Conservation (phyloP, 2,113 vertebrate species). For the Mystacornis crossleyi region DNA sequence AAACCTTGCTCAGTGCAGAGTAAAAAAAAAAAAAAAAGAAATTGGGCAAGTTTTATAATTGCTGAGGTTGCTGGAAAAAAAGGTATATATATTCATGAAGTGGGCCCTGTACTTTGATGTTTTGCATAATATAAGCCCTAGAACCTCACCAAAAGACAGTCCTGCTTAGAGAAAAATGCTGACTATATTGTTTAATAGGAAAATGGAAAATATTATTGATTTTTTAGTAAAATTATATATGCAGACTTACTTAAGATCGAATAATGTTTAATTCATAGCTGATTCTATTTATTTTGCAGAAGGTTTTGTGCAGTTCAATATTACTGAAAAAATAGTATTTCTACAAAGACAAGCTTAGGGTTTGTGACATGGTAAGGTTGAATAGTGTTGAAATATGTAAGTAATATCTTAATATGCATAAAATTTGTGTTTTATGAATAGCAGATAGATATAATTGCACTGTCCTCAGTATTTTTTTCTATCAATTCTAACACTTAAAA, state of each 20-base stretch:
- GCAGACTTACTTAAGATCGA: neutral
- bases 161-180: conserved; percentile 14
- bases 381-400: neutral
- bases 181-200: conserved; percentile 11
- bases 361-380: neutral
- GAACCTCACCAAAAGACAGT: neutral
- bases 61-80: conserved; percentile 5
- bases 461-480: neutral
- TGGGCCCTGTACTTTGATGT: neutral
- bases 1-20: neutral
- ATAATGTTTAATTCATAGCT: conserved; percentile 32
- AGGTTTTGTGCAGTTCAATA: neutral
- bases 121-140: neutral
- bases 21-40: neutral
- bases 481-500: neutral
- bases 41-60: neutral
- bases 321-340: neutral
- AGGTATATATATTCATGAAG: neutral
- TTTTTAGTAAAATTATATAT: conserved; percentile 38
- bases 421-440: neutral
- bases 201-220: conserved; percentile 24
- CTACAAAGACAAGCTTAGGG: neutral
- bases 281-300: conserved; percentile 16
- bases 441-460: neutral
- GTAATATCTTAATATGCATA: neutral